Conservation (phyloP, 2,888 invertebrate genomes). For the Dasysyrphus tricinctus region DNA sequence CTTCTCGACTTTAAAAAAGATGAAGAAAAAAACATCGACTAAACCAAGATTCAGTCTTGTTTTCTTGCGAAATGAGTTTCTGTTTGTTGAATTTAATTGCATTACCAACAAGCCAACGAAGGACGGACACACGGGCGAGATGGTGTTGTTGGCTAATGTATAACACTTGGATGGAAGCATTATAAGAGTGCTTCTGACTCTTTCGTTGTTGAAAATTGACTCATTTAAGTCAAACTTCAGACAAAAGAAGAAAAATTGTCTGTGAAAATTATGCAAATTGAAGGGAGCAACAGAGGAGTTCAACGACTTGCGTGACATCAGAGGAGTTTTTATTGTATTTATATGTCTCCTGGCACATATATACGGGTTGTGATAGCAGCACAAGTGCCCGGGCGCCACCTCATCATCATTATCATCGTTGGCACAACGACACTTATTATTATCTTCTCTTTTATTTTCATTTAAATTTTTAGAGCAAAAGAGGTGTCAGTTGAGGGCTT, state of each 20-base stretch:
- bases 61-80: slow-evolving; percentile 61
- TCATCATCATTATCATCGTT: background rate
- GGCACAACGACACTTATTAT: slow-evolving; percentile 13
- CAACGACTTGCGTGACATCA: slow-evolving; percentile 59
- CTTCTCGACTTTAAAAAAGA: slow-evolving; percentile 25
- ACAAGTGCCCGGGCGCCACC: slow-evolving; percentile 54
- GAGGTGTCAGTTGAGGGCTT: background rate
- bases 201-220: slow-evolving; percentile 33
- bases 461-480: background rate
- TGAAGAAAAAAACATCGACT: background rate
- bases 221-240: slow-evolving; percentile 39
- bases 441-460: background rate
- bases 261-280: slow-evolving; percentile 72
- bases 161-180: slow-evolving; percentile 53
- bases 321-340: slow-evolving; percentile 23
- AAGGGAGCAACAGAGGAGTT: slow-evolving; percentile 49
- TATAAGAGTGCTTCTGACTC: slow-evolving; percentile 39
- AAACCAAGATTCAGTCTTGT: slow-evolving; percentile 10
- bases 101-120: slow-evolving; percentile 38
- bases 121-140: slow-evolving; percentile 44
- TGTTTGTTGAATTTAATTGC: slow-evolving; percentile 67
- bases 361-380: background rate
- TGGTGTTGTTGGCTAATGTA: slow-evolving; percentile 66
- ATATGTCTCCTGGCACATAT: background rate
- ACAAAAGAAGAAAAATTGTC: slow-evolving; percentile 40